A percentile compares a stretch with the other conserved stretches of the same genome.
Conservation (phyloP, 2,797 vertebrate genomes). For the Galago senegalensis region DNA sequence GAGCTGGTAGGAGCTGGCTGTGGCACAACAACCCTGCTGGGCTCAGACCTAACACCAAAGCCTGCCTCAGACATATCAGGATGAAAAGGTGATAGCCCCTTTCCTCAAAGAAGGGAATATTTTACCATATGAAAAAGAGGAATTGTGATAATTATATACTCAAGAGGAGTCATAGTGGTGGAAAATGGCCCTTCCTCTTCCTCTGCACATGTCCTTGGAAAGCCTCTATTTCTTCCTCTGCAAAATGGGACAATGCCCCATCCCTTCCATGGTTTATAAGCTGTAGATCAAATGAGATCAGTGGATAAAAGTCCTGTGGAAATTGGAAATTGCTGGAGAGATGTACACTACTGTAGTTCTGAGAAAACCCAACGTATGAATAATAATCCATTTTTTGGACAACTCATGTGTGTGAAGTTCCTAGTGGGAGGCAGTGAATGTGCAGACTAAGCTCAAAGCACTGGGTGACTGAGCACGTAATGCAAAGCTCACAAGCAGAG, state of each 20-base stretch:
- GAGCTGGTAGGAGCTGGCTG: neutral
- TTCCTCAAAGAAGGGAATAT: neutral
- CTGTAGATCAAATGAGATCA: neutral
- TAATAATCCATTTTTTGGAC: neutral
- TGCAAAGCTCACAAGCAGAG: neutral
- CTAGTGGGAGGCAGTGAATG: neutral
- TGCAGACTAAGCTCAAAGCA: neutral
- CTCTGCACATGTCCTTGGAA: neutral
- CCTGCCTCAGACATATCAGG: neutral
- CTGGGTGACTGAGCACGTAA: neutral
- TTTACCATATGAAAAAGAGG: no score
- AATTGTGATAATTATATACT: accelerated
- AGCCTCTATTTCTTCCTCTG: neutral
- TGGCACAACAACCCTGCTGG: neutral
- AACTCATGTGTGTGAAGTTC: neutral
- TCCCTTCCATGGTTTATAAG: neutral
- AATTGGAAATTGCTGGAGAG: neutral
- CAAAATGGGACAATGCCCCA: no score
- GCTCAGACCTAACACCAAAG: neutral
- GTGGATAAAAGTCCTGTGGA: neutral
- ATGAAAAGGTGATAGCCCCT: neutral
- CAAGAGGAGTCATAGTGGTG: neutral
- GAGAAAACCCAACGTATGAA: neutral
- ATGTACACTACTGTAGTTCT: neutral
- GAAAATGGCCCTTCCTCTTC: neutral